Conservation (phyloP, 2,888 invertebrate genomes). For the Sarcophaga subvicina region DNA sequence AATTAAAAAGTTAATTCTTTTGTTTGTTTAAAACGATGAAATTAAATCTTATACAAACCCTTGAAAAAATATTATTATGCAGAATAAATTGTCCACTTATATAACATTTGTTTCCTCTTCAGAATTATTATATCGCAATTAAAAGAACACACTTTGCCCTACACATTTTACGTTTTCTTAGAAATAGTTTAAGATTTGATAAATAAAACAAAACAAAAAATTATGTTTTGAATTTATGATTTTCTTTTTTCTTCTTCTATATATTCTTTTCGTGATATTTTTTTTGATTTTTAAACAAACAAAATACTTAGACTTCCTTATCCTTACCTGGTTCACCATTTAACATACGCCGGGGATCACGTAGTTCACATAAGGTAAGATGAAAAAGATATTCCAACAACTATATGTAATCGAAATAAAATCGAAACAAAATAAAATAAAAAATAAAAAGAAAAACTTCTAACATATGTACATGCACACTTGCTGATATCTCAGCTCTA, state of each 20-base stretch:
- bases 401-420: constrained; percentile 7
- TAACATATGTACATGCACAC: constrained; percentile 33
- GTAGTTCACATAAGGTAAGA: constrained; percentile 90
- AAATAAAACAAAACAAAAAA: constrained; percentile 46
- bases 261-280: constrained; percentile 72
- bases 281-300: constrained; percentile 74
- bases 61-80: background rate
- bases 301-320: constrained; percentile 90
- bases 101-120: constrained; percentile 36
- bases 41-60: constrained; percentile 1
- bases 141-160: constrained; percentile 34
- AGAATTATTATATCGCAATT: background rate
- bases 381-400: constrained; percentile 66
- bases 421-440: constrained; percentile 12
- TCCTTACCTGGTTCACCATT: constrained; percentile 98
- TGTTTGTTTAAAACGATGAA: constrained; percentile 6
- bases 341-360: constrained; percentile 94
- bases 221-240: constrained; percentile 76
- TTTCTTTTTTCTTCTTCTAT: constrained; percentile 74
- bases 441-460: constrained; percentile 26
- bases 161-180: constrained; percentile 56
- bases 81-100: constrained; percentile 33
- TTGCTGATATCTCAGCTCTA: constrained; percentile 37
- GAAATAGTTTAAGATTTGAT: constrained; percentile 47
- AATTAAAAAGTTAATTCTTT: constrained; percentile 10